Base-by-base conservation (phyloP, 1,140 invertebrate species). In the Babylonia areolata region DNA sequence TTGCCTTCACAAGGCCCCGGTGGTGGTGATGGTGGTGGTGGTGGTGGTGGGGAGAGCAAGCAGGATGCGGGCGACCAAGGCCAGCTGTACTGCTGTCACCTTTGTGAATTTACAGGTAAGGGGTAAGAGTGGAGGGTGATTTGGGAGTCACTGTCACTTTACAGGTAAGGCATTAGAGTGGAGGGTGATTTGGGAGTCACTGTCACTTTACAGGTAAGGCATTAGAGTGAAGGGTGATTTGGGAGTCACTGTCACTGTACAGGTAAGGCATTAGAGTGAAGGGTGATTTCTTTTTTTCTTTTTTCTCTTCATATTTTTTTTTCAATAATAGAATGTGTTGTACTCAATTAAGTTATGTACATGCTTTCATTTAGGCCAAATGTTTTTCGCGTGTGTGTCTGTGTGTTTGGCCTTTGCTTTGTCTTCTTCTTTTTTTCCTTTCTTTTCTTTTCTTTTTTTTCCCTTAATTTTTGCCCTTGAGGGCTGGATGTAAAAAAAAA, bases 81-180 rank as follows among this genome's bases (percentile, higher is more conserved):
- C 28, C 82, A 91, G 17, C 80, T 92, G 23, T 93, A 88, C 86
- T 92, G 92, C 84, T 93, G 92, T 81, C 92, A 93, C 84, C 88
- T 93, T 2, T 93, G 92, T 71, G 91, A 89, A 84, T 93, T 91
- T 78, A 91, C 92, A 85, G 92, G 92, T 93, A 88, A 88, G 86
- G 87, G n/a, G 20, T 6, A 5, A n/a, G 12, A n/a, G 23, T 6
- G 20, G 5, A 20, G 58, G 58, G 5, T 23, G 0, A 0, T 64
- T 23, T 64, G 0, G 15, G 15, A 23, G 0, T 64, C 58, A 23
- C 1, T 64, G 15, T 64, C 58, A 23, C 58, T 64, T 0, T 64
- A 51, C 46, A 51, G 9, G 17, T 51, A 51, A 23, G 15, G 15
- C 58, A 51, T 12, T 51, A 12, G 9, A 17, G 9, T 9, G 9